Evolutionary conservation across 35 echinoderm and acorn worm species (phyloP).

Genomic region (Holothuria glaberrima): DNA sequence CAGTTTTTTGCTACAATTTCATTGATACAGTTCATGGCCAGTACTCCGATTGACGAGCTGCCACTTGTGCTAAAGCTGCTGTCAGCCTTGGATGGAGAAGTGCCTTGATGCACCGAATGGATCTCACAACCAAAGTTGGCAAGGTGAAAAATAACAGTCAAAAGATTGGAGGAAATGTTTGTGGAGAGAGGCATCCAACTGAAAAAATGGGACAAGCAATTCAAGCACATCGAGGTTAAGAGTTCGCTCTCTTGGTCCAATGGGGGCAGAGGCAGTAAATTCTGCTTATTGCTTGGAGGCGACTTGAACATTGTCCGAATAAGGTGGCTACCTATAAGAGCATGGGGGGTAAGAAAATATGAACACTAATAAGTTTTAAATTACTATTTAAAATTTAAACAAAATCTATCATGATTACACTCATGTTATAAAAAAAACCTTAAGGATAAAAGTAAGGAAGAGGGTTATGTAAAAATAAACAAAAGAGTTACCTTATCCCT

Average conservation of each 20-base stretch:
- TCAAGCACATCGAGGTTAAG: constrained; percentile 66
- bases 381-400: too few relatives aligned
- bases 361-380: neutral
- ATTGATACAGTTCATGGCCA: constrained; percentile 97
- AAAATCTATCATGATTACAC: too few relatives aligned
- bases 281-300: constrained; percentile 81
- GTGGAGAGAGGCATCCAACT: constrained; percentile 87
- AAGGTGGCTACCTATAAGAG: constrained; percentile 79
- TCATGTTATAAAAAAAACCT: neutral
- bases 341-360: constrained; percentile 1
- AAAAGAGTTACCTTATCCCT: too few relatives aligned
- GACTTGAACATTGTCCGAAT: constrained; percentile 96
- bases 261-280: constrained; percentile 86
- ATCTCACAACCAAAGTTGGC: constrained; percentile 99
- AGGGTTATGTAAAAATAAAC: too few relatives aligned
- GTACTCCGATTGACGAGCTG: constrained; percentile 92
- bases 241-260: constrained; percentile 98
- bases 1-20: constrained; percentile 99
- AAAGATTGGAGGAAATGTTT: constrained; percentile 79
- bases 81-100: constrained; percentile 61
- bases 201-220: constrained; percentile 90
- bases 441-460: neutral
- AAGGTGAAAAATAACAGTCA: constrained; percentile 97
- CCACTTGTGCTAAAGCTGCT: constrained; percentile 92
- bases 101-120: constrained; percentile 77